Evolutionary conservation across 2,113 vertebrate genomes (phyloP).

Genomic region (Nematolebias whitei): DNA sequence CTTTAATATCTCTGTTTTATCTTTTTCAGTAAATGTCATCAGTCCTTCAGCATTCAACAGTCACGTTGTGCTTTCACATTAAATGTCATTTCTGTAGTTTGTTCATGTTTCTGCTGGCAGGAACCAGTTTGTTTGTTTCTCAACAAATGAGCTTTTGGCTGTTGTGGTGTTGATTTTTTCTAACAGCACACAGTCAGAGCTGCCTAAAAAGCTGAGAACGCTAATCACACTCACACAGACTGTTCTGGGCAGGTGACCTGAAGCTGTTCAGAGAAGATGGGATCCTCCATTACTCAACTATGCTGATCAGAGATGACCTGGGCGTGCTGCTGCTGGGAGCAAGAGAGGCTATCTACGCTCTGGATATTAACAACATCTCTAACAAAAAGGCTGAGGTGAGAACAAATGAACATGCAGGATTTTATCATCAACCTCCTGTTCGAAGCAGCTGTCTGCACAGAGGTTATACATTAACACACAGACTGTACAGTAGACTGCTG

Average conservation of each 20-base stretch:
- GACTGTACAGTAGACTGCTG: no score
- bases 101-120: no score
- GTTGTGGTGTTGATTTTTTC: conserved; percentile 9
- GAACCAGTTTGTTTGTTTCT: conserved; percentile 5
- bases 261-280: conserved; percentile 71
- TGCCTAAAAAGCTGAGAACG: conserved; percentile 5
- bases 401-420: neutral
- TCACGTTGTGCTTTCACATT: no score
- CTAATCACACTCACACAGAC: conserved; percentile 13
- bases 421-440: neutral
- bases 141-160: conserved; percentile 30
- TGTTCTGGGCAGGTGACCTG: conserved; percentile 54
- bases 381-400: conserved; percentile 69
- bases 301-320: conserved; percentile 77
- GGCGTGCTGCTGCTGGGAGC: conserved; percentile 78
- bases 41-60: no score
- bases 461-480: no score
- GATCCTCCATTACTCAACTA: conserved; percentile 77
- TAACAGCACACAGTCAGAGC: neutral
- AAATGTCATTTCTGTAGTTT: no score
- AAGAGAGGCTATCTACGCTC: conserved; percentile 79
- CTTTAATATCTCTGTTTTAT: no score
- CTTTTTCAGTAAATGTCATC: no score
- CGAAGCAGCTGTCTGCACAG: no score
- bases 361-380: conserved; percentile 77